A percentile compares a stretch with the other conserved stretches of the same genome.
Evolutionary conservation across 2,797 vertebrate species (phyloP).

Genomic region (Lemur catta): DNA sequence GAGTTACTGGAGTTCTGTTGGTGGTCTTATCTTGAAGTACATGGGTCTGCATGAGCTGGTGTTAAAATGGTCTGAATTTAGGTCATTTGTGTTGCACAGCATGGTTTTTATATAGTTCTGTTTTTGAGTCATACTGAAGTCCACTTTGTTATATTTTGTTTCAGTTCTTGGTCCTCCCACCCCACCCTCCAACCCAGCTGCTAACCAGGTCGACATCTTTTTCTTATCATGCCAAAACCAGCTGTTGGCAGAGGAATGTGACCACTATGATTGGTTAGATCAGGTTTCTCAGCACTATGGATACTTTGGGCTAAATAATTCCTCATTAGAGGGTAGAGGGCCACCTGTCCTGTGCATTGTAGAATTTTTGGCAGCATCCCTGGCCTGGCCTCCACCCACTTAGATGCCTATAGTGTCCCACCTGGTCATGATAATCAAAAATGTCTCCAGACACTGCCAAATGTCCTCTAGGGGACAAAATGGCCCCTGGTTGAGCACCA

Average conservation of each 20-base stretch:
- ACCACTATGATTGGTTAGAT: neutral
- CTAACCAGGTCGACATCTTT: neutral
- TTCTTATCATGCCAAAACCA: neutral
- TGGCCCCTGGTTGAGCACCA: neutral
- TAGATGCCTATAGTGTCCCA: neutral
- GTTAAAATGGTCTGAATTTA: neutral
- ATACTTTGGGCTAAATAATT: neutral
- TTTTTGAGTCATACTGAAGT: neutral
- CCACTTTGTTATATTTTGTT: neutral
- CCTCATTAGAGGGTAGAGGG: neutral
- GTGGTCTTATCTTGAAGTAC: neutral
- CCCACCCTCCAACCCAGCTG: neutral
- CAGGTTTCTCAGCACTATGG: neutral
- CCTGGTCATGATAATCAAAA: neutral
- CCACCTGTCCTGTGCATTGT: neutral
- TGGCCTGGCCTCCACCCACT: neutral
- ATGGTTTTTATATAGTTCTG: neutral
- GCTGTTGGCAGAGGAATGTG: neutral
- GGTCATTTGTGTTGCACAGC: neutral
- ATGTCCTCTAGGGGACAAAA: neutral
- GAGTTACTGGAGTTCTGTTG: neutral
- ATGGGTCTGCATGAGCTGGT: neutral
- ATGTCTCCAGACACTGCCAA: neutral
- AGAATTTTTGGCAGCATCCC: neutral
- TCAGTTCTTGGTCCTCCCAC: neutral